These are phyloP conservation scores for Procapra przewalskii DNA, from an alignment of 2,113 vertebrate genomes.

Conservation along the genomic window DNA sequence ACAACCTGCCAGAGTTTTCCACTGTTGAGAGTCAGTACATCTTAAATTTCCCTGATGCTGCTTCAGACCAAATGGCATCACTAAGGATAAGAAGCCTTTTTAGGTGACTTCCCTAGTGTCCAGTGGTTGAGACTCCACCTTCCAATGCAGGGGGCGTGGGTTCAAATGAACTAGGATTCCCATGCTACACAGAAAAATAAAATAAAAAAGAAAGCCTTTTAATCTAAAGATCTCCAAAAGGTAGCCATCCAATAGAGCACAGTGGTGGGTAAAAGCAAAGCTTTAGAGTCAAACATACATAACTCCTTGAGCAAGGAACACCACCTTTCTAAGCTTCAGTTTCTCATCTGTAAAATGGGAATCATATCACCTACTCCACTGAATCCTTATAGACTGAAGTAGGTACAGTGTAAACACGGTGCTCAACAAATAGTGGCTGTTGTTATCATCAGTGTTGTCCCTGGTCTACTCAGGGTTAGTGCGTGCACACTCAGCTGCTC, in stretches of 20 bases:
- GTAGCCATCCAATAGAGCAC: not conserved
- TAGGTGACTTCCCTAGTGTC: not conserved
- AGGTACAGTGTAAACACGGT: not conserved
- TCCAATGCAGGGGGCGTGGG: not conserved
- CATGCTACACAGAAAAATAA: not conserved
- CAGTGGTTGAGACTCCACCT: not conserved
- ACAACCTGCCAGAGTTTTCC: conserved; percentile 7
- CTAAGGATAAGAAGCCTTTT: not conserved
- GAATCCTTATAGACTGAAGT: not conserved
- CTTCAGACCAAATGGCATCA: not conserved
- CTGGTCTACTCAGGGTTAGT: not conserved
- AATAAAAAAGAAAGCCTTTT: not conserved
- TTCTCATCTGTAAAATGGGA: not conserved
- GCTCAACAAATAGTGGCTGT: not conserved
- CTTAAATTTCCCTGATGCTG: not conserved
- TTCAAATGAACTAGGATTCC: not conserved
- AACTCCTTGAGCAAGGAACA: not conserved
- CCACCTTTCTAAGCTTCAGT: not conserved
- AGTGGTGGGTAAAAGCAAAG: not conserved
- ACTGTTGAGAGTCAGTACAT: not conserved
- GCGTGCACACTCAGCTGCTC: not conserved
- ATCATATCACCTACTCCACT: not conserved
- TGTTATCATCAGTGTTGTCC: not conserved
- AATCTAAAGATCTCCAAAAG: not conserved
- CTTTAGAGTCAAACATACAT: not conserved